These are phyloP conservation scores for Caenorhabditis drosophilae DNA, from an alignment of 2,888 invertebrate genomes.

Conservation along the genomic window DNA sequence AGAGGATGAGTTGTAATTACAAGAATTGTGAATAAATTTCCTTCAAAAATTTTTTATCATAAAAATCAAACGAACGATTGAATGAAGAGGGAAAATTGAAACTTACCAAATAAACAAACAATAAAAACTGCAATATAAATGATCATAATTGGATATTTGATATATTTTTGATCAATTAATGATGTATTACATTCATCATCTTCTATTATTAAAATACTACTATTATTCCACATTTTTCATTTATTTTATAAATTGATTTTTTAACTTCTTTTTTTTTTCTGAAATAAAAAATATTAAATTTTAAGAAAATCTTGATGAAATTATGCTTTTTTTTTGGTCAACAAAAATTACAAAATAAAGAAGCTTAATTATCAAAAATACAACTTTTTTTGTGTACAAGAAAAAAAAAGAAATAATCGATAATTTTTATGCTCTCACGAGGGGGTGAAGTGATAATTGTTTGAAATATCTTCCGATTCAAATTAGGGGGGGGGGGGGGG, in stretches of 20 bases:
- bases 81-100: constrained; percentile 7
- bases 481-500: too few relatives aligned
- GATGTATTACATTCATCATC: constrained; percentile 12
- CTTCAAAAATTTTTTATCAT: constrained; percentile 75
- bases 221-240: background rate
- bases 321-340: too few relatives aligned
- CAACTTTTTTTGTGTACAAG: too few relatives aligned
- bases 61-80: too few relatives aligned
- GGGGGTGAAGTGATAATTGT: background rate
- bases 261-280: too few relatives aligned
- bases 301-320: too few relatives aligned
- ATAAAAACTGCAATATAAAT: constrained; percentile 56
- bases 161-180: constrained; percentile 48
- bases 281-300: too few relatives aligned
- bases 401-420: too few relatives aligned
- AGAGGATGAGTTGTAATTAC: constrained; percentile 83
- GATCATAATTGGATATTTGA: constrained; percentile 51
- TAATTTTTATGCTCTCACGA: too few relatives aligned
- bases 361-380: too few relatives aligned
- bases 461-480: background rate
- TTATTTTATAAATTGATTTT: too few relatives aligned
- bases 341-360: too few relatives aligned
- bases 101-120: constrained; percentile 53
- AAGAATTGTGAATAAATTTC: constrained; percentile 84
- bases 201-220: background rate